Evolutionary conservation across 2,113 vertebrate genomes (phyloP), one percentile per base, ranked within the genome.

Genomic region (Osmerus eperlanus): DNA sequence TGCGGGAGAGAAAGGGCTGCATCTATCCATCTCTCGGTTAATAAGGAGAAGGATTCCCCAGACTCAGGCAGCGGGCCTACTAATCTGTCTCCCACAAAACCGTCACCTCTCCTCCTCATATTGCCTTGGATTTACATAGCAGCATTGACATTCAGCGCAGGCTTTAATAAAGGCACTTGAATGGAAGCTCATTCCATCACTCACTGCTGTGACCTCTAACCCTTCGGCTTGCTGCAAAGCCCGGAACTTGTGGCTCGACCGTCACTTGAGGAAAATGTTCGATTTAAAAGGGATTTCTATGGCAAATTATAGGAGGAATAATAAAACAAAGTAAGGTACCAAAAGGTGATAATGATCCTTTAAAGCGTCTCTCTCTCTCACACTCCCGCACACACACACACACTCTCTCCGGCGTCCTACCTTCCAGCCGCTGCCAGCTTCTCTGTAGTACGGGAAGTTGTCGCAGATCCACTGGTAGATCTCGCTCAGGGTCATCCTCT

Each of bases 341-440:
- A 47, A 47, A 47, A 47, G 41, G 41, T 47, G 41, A 47, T 9
- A 9, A 11, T 47, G 41, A 47, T 9, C 41, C 9, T 47, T 47
- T 60, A 9, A 28, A 18, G 32, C 9, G 21, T n/a, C 28, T 54
- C 60, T 47, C 36, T n/a, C 36, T 29, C 67, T n/a, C 41, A 21
- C 51, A 32, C 52, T 32, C 67, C 19, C 41, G 21, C 51, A 32
- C 52, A 13, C 23, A n/a, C 18, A 7, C 71, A n/a, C 60, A 16
- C 28, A 19, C 55, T 47, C 29, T 51, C 7, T 51, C 64, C 19
- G 13, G 41, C 19, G 13, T 51, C 89, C 91, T 94, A 96, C 95
- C 95, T 96, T 96, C 95, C 95, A 96, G 83, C 95, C 95, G 66
- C 94, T 96, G 84, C 95, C 95, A 36, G 95, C 95, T 86, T 96